A percentile compares a stretch with the other conserved stretches of the same genome.
Evolutionary conservation across 2,797 vertebrate genomes (phyloP).

Genomic region (Graptemys geographica): DNA sequence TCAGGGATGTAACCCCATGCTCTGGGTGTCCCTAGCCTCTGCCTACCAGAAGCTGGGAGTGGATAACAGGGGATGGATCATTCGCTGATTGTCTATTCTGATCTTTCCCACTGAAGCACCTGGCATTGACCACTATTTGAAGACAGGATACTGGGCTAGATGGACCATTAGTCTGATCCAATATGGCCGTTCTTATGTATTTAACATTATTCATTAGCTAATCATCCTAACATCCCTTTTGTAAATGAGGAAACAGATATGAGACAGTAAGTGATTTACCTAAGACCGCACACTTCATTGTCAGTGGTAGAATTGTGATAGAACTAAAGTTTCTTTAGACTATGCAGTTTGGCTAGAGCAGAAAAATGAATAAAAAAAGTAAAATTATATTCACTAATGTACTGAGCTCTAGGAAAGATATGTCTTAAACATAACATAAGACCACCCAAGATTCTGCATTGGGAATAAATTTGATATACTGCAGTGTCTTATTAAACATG

Average conservation of each 20-base stretch:
- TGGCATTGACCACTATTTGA: not conserved
- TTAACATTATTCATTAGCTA: not conserved
- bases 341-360: not conserved
- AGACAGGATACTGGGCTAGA: not conserved
- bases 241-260: not conserved
- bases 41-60: not conserved
- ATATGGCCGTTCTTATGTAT: not conserved
- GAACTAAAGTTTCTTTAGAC: not conserved
- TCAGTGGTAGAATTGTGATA: not conserved
- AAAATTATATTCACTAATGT: constrained; percentile 2
- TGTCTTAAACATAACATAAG: not conserved
- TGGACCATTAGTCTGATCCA: not conserved
- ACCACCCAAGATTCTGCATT: not conserved
- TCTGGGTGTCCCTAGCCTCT: not conserved
- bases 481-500: constrained; percentile 39
- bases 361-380: not conserved
- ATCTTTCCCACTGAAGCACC: not conserved
- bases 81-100: not conserved
- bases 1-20: not conserved
- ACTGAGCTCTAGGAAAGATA: not conserved
- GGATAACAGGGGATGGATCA: not conserved
- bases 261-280: not conserved
- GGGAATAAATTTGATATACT: constrained; percentile 28
- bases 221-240: not conserved
- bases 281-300: not conserved